Conservation (phyloP, 2,888 invertebrate genomes). For the Aspidapion aeneum region DNA sequence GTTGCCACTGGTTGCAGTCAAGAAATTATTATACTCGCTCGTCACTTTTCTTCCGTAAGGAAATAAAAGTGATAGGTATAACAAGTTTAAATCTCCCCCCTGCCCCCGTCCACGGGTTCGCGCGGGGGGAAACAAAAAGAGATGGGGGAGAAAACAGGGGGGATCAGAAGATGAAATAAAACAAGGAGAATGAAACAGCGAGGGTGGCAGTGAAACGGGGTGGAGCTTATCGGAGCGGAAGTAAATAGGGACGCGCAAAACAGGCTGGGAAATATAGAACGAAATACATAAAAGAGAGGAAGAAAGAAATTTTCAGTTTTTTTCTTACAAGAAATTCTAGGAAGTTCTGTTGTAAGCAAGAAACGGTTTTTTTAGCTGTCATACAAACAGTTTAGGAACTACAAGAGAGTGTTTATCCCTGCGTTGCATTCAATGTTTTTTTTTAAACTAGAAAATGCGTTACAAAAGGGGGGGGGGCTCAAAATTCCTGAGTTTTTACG, state of each 20-base stretch:
- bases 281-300: background rate
- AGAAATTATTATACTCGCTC: too few species aligned
- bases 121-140: conserved; percentile 22
- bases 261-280: conserved; percentile 1
- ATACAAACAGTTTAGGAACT: too few species aligned
- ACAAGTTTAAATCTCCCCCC: too few species aligned
- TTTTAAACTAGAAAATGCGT: too few species aligned
- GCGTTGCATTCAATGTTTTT: too few species aligned
- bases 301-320: background rate
- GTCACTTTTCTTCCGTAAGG: conserved; percentile 11
- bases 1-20: too few species aligned
- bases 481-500: too few species aligned
- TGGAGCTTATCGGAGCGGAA: conserved; percentile 57
- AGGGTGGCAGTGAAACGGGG: conserved; percentile 49
- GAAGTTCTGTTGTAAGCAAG: too few species aligned
- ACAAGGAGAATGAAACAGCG: conserved; percentile 51
- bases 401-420: too few species aligned
- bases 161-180: conserved; percentile 50
- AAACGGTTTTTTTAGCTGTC: too few species aligned
- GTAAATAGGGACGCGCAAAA: conserved; percentile 51
- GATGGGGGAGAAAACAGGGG: conserved; percentile 47
- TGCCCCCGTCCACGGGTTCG: conserved; percentile 12
- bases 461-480: too few species aligned
- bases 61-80: conserved; percentile 25
- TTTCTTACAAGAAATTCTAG: background rate